phyloP scores from a whole-genome alignment of 1,140 invertebrate genomes.

The Drosophila mojavensis region DNA sequence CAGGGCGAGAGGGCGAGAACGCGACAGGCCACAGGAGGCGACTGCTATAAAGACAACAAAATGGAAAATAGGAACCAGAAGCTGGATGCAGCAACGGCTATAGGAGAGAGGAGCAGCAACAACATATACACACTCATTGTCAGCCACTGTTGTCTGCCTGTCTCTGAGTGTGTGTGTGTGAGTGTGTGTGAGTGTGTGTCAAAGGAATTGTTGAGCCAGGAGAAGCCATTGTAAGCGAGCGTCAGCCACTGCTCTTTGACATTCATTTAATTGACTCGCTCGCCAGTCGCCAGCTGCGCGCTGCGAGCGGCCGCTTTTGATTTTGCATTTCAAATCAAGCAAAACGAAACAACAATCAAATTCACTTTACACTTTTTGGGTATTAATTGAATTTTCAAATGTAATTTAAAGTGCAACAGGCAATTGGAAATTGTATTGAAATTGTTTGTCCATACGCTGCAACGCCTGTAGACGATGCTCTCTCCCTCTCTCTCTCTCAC shows the following conservation, averaged over 20 bases:
- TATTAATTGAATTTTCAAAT: constrained; percentile 64
- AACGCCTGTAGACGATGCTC: not conserved
- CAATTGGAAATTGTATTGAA: constrained; percentile 34
- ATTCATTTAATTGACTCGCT: constrained; percentile 80
- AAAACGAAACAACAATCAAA: constrained; percentile 15
- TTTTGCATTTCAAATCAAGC: constrained; percentile 78
- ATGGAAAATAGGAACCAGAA: not conserved
- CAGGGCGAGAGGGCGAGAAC: constrained; percentile 44
- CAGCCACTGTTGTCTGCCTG: constrained; percentile 34
- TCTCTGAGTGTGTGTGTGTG: constrained; percentile 29
- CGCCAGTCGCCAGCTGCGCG: constrained; percentile 18
- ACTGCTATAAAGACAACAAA: constrained; percentile 3
- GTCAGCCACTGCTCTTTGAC: constrained; percentile 64
- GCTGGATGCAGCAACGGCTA: constrained; percentile 26
- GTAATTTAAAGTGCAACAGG: constrained; percentile 38
- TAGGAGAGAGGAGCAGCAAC: constrained; percentile 9
- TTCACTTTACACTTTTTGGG: constrained; percentile 58
- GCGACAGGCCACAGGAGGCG: not conserved
- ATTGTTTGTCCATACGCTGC: constrained; percentile 35
- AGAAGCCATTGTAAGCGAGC: constrained; percentile 40
- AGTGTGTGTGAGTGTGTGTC: constrained; percentile 60
- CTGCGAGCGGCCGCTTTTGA: constrained; percentile 29
- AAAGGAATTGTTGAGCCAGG: constrained; percentile 73
- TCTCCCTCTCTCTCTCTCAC: too few species aligned
- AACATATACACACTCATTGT: constrained; percentile 33